phyloP scores from a whole-genome alignment of 2,113 vertebrate genomes.

The Mobula hypostoma region DNA sequence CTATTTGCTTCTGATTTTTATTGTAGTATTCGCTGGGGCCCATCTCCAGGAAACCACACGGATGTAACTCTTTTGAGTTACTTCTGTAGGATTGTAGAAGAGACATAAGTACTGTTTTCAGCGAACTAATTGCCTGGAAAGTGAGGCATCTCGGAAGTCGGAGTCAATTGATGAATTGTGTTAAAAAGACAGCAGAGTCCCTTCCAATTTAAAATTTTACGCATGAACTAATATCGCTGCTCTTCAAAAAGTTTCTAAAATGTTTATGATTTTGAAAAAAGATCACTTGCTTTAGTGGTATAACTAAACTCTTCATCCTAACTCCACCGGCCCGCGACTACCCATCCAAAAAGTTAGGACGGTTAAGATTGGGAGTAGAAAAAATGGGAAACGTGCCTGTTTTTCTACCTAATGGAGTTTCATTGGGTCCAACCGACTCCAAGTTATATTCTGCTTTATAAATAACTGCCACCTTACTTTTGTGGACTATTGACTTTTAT shows the following conservation, averaged over 20 bases:
- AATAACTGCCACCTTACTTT: neutral
- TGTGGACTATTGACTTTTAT: neutral
- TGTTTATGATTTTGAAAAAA: neutral
- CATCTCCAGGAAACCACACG: neutral
- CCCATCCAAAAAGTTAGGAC: neutral
- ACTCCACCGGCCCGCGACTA: neutral
- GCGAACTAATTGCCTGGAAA: neutral
- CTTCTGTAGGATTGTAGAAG: neutral
- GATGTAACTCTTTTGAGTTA: neutral
- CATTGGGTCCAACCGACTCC: neutral
- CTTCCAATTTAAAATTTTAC: neutral
- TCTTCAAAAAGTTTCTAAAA: neutral
- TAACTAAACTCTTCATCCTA: no score
- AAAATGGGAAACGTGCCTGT: neutral
- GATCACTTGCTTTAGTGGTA: no score
- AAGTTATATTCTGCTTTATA: neutral
- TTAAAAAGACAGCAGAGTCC: neutral
- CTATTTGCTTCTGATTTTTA: neutral
- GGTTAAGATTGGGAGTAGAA: neutral
- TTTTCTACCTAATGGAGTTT: neutral
- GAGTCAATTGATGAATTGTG: neutral
- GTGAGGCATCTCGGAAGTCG: neutral
- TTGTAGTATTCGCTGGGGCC: neutral
- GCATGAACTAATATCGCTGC: neutral
- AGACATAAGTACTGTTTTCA: neutral